Evolutionary conservation across 2,113 vertebrate genomes (phyloP), one percentile per base, ranked within the genome.

Genomic region (Verasper variegatus): DNA sequence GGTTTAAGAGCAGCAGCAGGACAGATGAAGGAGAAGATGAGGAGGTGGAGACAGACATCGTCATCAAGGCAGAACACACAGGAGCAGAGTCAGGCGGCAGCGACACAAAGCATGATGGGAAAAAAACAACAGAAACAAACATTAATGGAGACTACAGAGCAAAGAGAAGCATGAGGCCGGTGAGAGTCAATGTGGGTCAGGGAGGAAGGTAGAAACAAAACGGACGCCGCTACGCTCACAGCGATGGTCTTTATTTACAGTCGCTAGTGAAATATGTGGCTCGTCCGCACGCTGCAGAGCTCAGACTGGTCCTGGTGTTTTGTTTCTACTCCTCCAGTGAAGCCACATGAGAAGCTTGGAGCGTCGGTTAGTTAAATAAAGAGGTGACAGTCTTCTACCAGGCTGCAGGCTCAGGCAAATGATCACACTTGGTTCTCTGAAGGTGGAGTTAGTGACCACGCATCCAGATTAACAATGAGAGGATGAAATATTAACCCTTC

Each of bases 61-160:
- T 93, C 94, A 86, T 92, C 93, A 92, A 87, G 90, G 93, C 88
- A 92, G 56, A 56, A 94, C 79, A 86, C 91, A 91, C 87, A 88
- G 90, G 86, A 87, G 62, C 54, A 60, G 60, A 69, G 74, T 58
- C 78, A 74, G 78, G 71, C 76, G 79, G 90, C 76, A 81, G 91
- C 85, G 80, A 84, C 87, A 94, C 90, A 93, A 86, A 92, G 93
- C 93, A 95, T 84, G 81, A 92, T 86, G 89, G 86, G 93, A 94
- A 93, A 73, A 85, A 75, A 74, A 31, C 6, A 71, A 90, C 67
- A 81, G 60, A 80, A 64, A 76, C 86, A 85, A 76, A 81, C 27
- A 86, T 86, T 85, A 94, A 91, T 81, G 86, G 62, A 62, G 73
- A 88, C 40, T 0, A 45, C 58, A 42, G 24, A 20, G 68, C 67